Evolutionary conservation across 2,113 vertebrate species (phyloP).

Genomic region (Lethenteron reissneri): DNA sequence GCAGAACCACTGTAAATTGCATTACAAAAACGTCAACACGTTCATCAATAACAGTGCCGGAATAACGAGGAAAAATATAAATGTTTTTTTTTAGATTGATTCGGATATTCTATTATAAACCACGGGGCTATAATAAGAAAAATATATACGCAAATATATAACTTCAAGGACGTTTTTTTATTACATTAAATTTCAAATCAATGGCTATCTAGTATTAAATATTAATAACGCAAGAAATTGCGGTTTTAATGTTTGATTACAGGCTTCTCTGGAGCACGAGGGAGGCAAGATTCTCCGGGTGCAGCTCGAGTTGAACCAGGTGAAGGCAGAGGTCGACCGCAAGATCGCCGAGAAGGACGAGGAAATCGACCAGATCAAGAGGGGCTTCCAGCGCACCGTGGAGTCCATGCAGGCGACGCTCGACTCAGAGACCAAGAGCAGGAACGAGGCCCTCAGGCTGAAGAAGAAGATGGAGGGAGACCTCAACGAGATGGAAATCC

Average conservation of each 20-base stretch:
- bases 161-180: neutral
- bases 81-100: no score
- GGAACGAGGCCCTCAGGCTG: conserved; percentile 55
- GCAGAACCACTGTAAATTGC: no score
- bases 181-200: no score
- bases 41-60: no score
- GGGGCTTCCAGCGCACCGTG: conserved; percentile 43
- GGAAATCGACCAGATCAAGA: conserved; percentile 39
- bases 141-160: no score
- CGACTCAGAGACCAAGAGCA: conserved; percentile 51
- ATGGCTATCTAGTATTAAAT: no score
- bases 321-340: conserved; percentile 36
- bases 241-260: conserved; percentile 3
- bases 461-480: conserved; percentile 87
- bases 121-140: no score
- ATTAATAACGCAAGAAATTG: no score
- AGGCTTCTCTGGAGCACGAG: conserved; percentile 39
- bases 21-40: no score
- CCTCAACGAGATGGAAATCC: conserved; percentile 72
- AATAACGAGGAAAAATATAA: no score
- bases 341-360: conserved; percentile 38
- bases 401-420: conserved; percentile 64
- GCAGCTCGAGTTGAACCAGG: conserved; percentile 38
- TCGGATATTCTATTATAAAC: no score
- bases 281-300: conserved; percentile 36